Evolutionary conservation across 2,113 vertebrate species (phyloP), one percentile per base, ranked within the genome.

Genomic region (Cyprinus carpio): DNA sequence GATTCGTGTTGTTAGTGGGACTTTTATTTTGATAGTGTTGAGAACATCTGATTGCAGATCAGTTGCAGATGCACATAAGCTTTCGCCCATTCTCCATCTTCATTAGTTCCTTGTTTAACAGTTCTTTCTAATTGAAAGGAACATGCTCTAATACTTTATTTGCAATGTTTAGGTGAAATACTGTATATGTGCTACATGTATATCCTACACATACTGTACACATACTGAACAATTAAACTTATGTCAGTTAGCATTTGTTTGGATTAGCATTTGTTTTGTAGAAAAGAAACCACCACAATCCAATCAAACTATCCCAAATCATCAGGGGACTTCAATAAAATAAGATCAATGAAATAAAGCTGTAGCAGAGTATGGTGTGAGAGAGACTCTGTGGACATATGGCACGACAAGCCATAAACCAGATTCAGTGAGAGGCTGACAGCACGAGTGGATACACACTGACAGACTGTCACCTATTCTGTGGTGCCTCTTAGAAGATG

Each of bases 371-470:
- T 75, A 18, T 23, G 25, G 16, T 20, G 20, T 67, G 58, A 54
- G 58, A 56, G 25, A 43, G 20, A 40, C 37, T 12, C 72, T 9
- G 62, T 85, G 23, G 31, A 69, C 31, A 16, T 20, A 72, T 12
- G 54, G 60, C 51, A 54, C 72, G 77, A 85, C 78, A 74, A 23
- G 25, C 29, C 51, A 71, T 69, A 46, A 82, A 86, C 56, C 56
- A 49, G 60, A 77, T 69, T 82, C 82, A 54, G 20, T 71, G 69
- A 62, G 27, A 58, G 58, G 82, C 82, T 58, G 81, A 83, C 74
- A 76, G 58, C 9, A 6, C 13, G 31, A 75, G 79, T 16, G 43
- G 31, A 69, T 62, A 37, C 76, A 74, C 77, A 75, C 76, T 74
- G 84, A 58, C 84, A 75, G 67, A 81, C 34, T 29, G 27, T 72